Base-by-base conservation (phyloP, 2,888 invertebrate genomes). In the Syrphus vitripennis region DNA sequence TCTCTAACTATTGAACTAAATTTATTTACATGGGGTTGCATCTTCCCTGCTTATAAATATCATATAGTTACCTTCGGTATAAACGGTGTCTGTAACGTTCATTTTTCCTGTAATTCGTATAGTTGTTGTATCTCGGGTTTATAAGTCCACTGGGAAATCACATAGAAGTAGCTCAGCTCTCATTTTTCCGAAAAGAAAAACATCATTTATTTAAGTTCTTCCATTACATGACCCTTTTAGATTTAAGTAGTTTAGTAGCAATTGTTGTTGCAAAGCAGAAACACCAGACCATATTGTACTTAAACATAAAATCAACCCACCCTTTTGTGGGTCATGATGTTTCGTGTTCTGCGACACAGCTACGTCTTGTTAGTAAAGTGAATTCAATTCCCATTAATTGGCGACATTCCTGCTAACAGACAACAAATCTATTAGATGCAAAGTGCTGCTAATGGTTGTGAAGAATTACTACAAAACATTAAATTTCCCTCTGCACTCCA, bases 101-200 rank as follows among this genome's bases (percentile, higher is more conserved):
- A 21, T 26, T 24, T 1, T 24, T 40, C 61, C 21, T n/a, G 7
- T 1, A 24, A 16, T 29, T 9, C 26, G n/a, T 53, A n/a, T n/a
- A 53, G 29, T 53, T 29, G 59, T 40, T 24, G 9, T 40, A 21
- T 40, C n/a, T 24, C 9, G 34, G 34, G 31, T 76, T 80, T 80
- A 80, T 59, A 21, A 29, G 75, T 76, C 83, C 83, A 71, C 76
- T 67, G 83, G 83, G 83, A 84, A 84, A 84, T 84, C 80, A 65
- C 0, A 67, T 48, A n/a, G 53, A 79, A 80, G 75, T 80, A 67
- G 65, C 71, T 71, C 42, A 4, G n/a, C n/a, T n/a, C n/a, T n/a
- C n/a, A n/a, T n/a, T 37, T 70, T n/a, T 37, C 31, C 31, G 3
- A 16, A 29, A 14, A 26, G 21, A 29, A 59, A n/a, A 65, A 57